Evolutionary conservation across 2,888 invertebrate species (phyloP).

Genomic region (Cheilosia grossa): DNA sequence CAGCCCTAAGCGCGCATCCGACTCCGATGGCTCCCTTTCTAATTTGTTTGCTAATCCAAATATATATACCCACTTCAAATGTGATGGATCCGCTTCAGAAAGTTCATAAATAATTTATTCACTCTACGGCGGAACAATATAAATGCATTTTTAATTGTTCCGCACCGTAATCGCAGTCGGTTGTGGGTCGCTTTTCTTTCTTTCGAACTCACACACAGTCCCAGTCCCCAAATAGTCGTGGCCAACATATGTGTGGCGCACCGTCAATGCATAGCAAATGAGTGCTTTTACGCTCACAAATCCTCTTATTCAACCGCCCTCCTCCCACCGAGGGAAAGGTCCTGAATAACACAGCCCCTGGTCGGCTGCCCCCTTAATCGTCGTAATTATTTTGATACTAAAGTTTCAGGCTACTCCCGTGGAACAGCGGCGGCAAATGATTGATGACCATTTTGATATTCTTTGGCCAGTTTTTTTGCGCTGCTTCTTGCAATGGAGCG

Average conservation of each 20-base stretch:
- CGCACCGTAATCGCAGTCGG: conserved; percentile 44
- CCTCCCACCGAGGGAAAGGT: background rate
- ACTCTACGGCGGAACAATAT: conserved; percentile 54
- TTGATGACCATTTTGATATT: conserved; percentile 74
- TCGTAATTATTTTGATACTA: conserved; percentile 72
- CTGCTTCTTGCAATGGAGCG: conserved; percentile 34
- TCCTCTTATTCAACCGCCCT: background rate
- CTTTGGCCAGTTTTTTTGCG: conserved; percentile 39
- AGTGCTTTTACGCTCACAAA: conserved; percentile 20
- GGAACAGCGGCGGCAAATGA: conserved; percentile 62
- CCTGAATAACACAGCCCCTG: background rate
- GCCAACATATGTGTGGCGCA: background rate
- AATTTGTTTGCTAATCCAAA: conserved; percentile 71
- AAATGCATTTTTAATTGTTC: conserved; percentile 72
- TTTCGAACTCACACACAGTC: conserved; percentile 4
- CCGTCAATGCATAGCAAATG: conserved; percentile 59
- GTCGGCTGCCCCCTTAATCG: conserved; percentile 48
- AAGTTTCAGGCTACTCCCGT: conserved; percentile 58
- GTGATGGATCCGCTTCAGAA: conserved; percentile 32
- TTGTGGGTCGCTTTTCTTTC: conserved; percentile 41
- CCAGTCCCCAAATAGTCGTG: background rate
- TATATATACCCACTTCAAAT: conserved; percentile 46
- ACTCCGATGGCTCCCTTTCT: conserved; percentile 13
- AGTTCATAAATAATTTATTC: conserved; percentile 70
- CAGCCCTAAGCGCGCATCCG: background rate